These are phyloP conservation scores for Tretioscincus oriximinensis DNA, from an alignment of 2,113 vertebrate species.

Conservation along the genomic window DNA sequence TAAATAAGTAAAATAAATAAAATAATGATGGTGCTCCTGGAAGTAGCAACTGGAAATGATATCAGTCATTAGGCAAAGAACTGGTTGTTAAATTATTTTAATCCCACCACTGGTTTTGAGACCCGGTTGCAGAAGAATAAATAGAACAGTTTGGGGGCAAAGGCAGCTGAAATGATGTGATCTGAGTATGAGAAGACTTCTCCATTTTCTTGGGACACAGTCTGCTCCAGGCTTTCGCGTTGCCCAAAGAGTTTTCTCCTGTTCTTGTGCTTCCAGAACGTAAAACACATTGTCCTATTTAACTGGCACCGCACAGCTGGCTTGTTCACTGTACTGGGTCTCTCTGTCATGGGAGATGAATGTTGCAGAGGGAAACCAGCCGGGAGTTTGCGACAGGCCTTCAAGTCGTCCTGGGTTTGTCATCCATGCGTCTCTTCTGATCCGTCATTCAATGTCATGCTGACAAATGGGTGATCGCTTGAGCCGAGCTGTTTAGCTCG, in stretches of 20 bases:
- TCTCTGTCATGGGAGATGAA: slow-evolving; percentile 61
- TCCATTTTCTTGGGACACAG: neutral
- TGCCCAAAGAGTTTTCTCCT: neutral
- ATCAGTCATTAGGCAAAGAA: no score
- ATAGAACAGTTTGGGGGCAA: no score
- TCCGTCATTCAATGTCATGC: slow-evolving; percentile 54
- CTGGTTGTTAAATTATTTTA: no score
- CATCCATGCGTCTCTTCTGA: slow-evolving; percentile 50
- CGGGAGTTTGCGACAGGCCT: slow-evolving; percentile 12
- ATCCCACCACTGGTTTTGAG: no score
- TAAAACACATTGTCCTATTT: slow-evolving; percentile 41
- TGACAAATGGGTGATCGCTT: slow-evolving; percentile 4
- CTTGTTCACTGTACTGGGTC: slow-evolving; percentile 28
- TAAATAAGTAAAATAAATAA: no score
- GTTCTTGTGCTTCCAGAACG: neutral
- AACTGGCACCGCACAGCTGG: slow-evolving; percentile 42
- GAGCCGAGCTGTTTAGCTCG: slow-evolving; percentile 49
- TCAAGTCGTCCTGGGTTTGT: slow-evolving; percentile 52
- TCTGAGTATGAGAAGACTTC: no score
- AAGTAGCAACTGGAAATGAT: no score
- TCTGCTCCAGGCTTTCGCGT: neutral
- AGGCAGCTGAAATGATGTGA: no score
- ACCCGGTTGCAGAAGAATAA: no score
- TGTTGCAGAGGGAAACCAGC: slow-evolving; percentile 19
- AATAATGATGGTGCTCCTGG: no score